Conservation (phyloP, 2,797 vertebrate species). For the Galaxias olidus region DNA sequence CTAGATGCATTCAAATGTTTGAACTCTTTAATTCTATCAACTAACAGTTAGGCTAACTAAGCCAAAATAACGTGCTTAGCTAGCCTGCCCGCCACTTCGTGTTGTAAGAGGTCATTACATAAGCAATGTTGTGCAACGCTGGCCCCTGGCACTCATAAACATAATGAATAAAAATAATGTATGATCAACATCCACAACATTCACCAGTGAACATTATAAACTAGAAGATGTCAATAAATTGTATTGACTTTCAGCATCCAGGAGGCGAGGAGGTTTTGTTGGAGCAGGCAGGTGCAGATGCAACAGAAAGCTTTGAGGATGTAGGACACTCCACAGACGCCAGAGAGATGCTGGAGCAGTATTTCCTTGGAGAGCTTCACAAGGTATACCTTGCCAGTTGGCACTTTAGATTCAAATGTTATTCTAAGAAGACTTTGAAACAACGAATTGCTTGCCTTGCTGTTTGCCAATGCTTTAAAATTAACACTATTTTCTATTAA, state of each 20-base stretch:
- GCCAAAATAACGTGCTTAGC: no score
- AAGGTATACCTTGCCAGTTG: conserved; percentile 70
- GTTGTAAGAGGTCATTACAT: no score
- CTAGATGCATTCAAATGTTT: no score
- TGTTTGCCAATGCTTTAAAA: no score
- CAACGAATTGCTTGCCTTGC: no score
- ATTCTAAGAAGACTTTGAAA: no score
- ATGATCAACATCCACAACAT: neutral
- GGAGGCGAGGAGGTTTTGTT: conserved; percentile 94
- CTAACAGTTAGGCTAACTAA: no score
- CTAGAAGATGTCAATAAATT: neutral
- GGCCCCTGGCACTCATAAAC: neutral
- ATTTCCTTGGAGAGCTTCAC: conserved; percentile 88
- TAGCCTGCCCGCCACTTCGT: no score
- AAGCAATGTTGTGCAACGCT: neutral
- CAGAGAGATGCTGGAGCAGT: conserved; percentile 91
- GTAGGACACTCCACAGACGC: conserved; percentile 94
- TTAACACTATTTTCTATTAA: no score
- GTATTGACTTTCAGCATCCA: conserved; percentile 81
- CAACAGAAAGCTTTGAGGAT: conserved; percentile 94
- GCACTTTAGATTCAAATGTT: no score
- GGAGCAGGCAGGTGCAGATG: conserved; percentile 89
- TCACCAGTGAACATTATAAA: neutral
- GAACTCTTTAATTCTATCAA: no score
- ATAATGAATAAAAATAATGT: no score